These are phyloP conservation scores for Thymallus thymallus DNA, from an alignment of 2,113 vertebrate genomes.

Conservation along the genomic window DNA sequence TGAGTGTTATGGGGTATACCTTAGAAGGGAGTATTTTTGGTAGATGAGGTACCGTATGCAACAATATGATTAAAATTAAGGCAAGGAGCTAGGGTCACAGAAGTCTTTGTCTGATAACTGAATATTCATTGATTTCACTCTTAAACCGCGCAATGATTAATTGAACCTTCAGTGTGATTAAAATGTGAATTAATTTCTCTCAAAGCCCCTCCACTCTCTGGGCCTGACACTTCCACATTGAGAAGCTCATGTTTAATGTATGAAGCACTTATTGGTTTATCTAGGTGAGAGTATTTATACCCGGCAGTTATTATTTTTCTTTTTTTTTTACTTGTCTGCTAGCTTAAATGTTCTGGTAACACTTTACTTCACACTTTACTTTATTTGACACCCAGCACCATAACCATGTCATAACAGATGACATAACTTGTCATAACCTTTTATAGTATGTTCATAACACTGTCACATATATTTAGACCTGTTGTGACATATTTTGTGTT, in stretches of 20 bases:
- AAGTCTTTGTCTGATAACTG: constrained; percentile 54
- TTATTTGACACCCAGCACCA: no score
- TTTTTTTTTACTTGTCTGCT: constrained; percentile 6
- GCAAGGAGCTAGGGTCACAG: constrained; percentile 55
- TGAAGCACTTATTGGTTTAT: constrained; percentile 61
- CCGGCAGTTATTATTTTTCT: constrained; percentile 31
- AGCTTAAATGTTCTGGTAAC: not conserved
- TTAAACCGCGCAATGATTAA: constrained; percentile 66
- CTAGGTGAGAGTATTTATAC: constrained; percentile 33
- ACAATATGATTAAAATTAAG: constrained; percentile 59
- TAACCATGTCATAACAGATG: no score
- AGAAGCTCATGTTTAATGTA: constrained; percentile 61
- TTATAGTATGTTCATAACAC: no score
- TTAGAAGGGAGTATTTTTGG: constrained; percentile 21
- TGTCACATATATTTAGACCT: no score
- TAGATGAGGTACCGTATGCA: constrained; percentile 25
- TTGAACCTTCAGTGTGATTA: constrained; percentile 67
- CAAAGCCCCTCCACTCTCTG: constrained; percentile 57
- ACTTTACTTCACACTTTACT: no score
- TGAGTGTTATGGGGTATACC: constrained; percentile 10
- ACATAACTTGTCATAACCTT: no score
- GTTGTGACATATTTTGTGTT: no score
- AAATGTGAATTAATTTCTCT: constrained; percentile 69
- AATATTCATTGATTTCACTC: constrained; percentile 72
- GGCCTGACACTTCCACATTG: constrained; percentile 44